These are phyloP conservation scores for Geococcyx californianus DNA, from an alignment of 2,113 vertebrate species.

Conservation along the genomic window DNA sequence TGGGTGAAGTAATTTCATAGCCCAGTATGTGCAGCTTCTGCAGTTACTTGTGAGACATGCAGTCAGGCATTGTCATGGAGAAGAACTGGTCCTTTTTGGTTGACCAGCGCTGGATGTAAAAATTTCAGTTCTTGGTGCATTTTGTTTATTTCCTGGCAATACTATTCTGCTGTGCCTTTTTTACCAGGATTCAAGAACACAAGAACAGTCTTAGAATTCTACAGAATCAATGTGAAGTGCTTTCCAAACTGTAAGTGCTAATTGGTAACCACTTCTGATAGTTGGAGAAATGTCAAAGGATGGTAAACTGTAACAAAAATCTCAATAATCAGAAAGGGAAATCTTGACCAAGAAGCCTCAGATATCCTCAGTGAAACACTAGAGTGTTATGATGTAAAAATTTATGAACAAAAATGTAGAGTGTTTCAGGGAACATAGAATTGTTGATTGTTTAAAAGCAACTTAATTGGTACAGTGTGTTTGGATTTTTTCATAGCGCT, in stretches of 20 bases:
- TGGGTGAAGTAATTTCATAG: too few relatives aligned
- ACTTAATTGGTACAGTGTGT: not conserved
- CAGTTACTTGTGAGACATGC: too few relatives aligned
- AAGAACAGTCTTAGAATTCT: too few relatives aligned
- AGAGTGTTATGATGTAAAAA: not conserved
- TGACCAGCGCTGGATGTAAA: too few relatives aligned
- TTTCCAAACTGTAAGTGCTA: not conserved
- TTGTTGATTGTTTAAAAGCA: not conserved
- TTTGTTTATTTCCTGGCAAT: too few relatives aligned
- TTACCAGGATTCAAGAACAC: too few relatives aligned
- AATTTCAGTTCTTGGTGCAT: too few relatives aligned
- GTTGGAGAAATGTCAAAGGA: not conserved
- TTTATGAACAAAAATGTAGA: not conserved
- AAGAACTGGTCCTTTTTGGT: too few relatives aligned
- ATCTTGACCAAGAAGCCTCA: not conserved
- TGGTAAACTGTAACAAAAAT: not conserved
- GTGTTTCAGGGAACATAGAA: not conserved
- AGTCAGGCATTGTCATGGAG: too few relatives aligned
- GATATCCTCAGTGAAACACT: rapidly evolving
- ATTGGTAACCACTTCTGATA: not conserved
- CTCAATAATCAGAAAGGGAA: not conserved
- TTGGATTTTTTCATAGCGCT: not conserved
- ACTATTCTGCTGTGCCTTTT: too few relatives aligned
- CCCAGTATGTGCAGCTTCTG: too few relatives aligned
- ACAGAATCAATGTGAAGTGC: not conserved